Percentiles rank a stretch among this genome's conserved stretches.
Evolutionary conservation across 2,888 invertebrate genomes (phyloP).

Genomic region (Chironomus riparius): DNA sequence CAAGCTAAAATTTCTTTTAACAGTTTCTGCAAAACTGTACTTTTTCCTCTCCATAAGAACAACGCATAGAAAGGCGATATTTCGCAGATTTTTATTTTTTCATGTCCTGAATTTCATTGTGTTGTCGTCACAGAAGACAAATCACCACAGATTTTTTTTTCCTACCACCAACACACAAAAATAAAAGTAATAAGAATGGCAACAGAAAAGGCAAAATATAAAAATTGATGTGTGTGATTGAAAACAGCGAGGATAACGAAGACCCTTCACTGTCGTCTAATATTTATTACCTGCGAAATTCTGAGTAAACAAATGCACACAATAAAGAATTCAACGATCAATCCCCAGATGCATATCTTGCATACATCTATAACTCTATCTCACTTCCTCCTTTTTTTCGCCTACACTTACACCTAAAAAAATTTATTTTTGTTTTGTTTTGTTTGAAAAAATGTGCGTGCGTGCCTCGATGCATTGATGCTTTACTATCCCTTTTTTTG

Average conservation of each 20-base stretch:
- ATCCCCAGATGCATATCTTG: constrained; percentile 4
- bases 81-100: too few relatives aligned
- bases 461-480: neutral
- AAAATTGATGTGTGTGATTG: neutral
- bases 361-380: neutral
- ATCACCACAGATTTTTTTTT: too few relatives aligned
- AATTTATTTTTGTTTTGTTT: too few relatives aligned
- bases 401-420: too few relatives aligned
- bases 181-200: neutral
- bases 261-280: neutral
- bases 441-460: neutral
- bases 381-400: too few relatives aligned
- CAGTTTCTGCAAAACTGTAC: too few relatives aligned
- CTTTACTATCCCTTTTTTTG: neutral
- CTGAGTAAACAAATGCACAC: constrained; percentile 21
- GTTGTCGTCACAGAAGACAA: too few relatives aligned
- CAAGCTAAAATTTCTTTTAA: too few relatives aligned
- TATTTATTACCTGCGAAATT: constrained; percentile 27
- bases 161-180: too few relatives aligned
- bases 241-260: neutral
- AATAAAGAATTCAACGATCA: neutral
- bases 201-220: neutral
- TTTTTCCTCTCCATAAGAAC: too few relatives aligned
- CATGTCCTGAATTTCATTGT: too few relatives aligned
- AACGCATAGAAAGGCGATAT: too few relatives aligned